A percentile compares a stretch with the other conserved stretches of the same genome.
These are phyloP conservation scores for Cheilinus undulatus DNA, from an alignment of 2,113 vertebrate species.

Conservation along the genomic window DNA sequence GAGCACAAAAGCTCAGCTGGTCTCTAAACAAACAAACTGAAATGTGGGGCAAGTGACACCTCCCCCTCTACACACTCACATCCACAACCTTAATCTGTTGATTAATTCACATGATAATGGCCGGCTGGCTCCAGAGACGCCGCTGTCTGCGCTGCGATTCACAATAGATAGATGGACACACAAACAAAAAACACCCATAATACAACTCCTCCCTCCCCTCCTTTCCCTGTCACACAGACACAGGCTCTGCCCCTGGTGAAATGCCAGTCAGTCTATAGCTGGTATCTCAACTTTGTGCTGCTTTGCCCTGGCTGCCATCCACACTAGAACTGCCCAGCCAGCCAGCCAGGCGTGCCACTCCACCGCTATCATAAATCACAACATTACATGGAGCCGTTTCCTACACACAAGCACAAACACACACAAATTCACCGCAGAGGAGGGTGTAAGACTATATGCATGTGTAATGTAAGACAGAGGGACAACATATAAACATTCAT, in stretches of 20 bases:
- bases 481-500: conserved; percentile 16
- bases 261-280: conserved; percentile 82
- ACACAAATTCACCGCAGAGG: conserved; percentile 21
- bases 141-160: conserved; percentile 56
- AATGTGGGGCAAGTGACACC: conserved; percentile 47
- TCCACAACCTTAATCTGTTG: conserved; percentile 66
- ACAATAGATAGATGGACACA: conserved; percentile 59
- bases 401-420: conserved; percentile 51
- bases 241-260: conserved; percentile 71
- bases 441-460: conserved; percentile 21
- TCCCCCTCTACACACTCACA: conserved; percentile 14
- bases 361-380: conserved; percentile 82
- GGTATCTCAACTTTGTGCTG: conserved; percentile 86
- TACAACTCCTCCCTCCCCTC: neutral
- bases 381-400: conserved; percentile 77
- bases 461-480: conserved; percentile 14
- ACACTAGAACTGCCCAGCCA: conserved; percentile 84
- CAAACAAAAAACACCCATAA: conserved; percentile 51
- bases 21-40: conserved; percentile 29
- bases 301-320: conserved; percentile 86
- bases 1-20: neutral
- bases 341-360: conserved; percentile 83
- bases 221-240: conserved; percentile 25
- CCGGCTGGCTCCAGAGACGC: conserved; percentile 68
- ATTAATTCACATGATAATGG: conserved; percentile 73